A percentile compares a stretch with the other conserved stretches of the same genome.
These are phyloP conservation scores for Acronicta aceris DNA, from an alignment of 2,888 invertebrate species.

Conservation along the genomic window DNA sequence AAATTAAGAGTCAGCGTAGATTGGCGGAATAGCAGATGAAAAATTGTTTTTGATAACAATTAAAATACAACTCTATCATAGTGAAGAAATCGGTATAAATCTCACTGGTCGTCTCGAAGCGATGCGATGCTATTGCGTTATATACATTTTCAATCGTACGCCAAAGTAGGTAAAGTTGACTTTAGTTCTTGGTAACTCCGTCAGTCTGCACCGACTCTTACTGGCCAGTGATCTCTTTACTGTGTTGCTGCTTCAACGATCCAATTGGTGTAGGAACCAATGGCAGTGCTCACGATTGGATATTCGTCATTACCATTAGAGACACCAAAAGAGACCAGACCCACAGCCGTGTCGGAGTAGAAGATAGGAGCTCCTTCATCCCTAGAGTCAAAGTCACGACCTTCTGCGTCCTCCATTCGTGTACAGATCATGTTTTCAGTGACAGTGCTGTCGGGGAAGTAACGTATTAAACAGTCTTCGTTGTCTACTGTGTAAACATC, in stretches of 20 bases:
- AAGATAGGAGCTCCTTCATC: constrained; percentile 55
- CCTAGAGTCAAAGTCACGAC: constrained; percentile 44
- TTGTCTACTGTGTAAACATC: constrained; percentile 21
- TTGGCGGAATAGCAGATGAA: too few species aligned
- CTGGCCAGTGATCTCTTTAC: neutral
- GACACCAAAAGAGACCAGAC: constrained; percentile 46
- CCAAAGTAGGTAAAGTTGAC: too few species aligned
- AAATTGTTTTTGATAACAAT: too few species aligned
- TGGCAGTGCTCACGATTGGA: constrained; percentile 36
- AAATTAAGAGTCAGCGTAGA: too few species aligned
- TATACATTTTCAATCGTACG: too few species aligned
- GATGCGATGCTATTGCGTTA: too few species aligned
- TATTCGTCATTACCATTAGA: constrained; percentile 18
- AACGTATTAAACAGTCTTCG: constrained; percentile 20
- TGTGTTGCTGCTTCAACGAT: constrained; percentile 32
- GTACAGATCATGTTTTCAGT: constrained; percentile 79
- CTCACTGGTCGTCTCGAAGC: too few species aligned
- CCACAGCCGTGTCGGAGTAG: constrained; percentile 33
- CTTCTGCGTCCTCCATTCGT: constrained; percentile 56
- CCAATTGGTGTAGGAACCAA: constrained; percentile 39
- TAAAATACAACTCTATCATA: too few species aligned
- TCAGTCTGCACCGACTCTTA: too few species aligned
- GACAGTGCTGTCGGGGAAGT: constrained; percentile 23
- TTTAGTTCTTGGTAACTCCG: too few species aligned
- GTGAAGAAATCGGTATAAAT: too few species aligned